Evolutionary conservation across 2,797 vertebrate genomes (phyloP).

Genomic region (Miichthys miiuy): DNA sequence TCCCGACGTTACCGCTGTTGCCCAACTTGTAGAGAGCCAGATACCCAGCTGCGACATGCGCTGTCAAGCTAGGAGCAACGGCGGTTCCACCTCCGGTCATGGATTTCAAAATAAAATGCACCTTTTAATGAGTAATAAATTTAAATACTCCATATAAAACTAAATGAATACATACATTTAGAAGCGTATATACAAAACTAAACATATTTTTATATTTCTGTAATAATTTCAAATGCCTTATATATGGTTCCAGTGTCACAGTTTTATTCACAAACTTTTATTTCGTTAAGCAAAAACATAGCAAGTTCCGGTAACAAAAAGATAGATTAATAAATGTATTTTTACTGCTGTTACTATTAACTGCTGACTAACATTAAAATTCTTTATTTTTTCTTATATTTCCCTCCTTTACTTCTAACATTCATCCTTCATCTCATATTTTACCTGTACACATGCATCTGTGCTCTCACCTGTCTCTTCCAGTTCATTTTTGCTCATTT

Average conservation of each 20-base stretch:
- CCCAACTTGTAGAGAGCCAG: conserved; percentile 69
- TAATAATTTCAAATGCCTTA: not conserved
- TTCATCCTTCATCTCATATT: not conserved
- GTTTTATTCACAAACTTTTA: conserved; percentile 21
- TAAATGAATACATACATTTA: accelerated
- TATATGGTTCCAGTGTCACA: not conserved
- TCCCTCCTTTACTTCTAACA: not conserved
- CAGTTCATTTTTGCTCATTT: not conserved
- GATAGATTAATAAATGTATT: not conserved
- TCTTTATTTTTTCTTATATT: not conserved
- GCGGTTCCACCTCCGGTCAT: not conserved
- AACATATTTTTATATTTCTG: not conserved
- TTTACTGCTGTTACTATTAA: not conserved
- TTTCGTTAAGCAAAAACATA: not conserved
- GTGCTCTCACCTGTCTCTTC: not conserved
- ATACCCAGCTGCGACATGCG: conserved; percentile 66
- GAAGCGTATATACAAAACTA: accelerated
- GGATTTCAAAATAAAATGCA: conserved; percentile 36
- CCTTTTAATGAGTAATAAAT: too few species aligned
- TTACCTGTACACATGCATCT: not conserved
- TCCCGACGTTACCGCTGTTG: conserved; percentile 64
- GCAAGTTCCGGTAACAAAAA: conserved; percentile 17
- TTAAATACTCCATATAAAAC: not conserved
- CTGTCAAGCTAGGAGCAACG: not conserved
- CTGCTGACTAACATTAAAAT: not conserved